Evolutionary conservation across 2,113 vertebrate genomes (phyloP), one percentile per base, ranked within the genome.

Genomic region (Neomonachus schauinslandi): DNA sequence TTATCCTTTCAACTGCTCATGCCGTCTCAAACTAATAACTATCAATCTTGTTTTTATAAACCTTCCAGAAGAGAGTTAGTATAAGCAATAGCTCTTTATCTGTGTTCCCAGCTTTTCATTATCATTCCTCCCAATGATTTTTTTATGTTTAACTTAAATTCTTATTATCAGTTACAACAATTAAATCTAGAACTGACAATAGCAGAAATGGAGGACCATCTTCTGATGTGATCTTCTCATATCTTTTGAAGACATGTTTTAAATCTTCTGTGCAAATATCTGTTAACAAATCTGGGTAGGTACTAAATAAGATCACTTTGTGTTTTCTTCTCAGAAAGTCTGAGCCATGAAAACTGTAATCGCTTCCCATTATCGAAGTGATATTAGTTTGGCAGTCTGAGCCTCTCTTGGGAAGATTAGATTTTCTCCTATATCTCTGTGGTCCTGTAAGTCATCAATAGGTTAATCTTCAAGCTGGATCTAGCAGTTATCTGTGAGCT

Each of bases 391-490:
- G 57, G 2, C 93, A 81, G 69, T 94, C 82, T 93, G 49, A 96
- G 71, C 61, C 67, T 96, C 59, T 97, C 91, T 98, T 36, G 67
- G 93, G 65, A 98, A 91, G 63, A 97, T 98, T 94, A 98, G 61
- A 67, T 86, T 51, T 46, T 86, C 65, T 81, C 92, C 94, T 31
- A 9, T 21, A 26, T 81, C 88, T 97, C 93, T 53, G 36, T 74
- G 69, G 49, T 96, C 0, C 1, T 91, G 69, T 95, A 95, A 97
- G 81, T 96, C 63, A 79, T 95, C 88, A 97, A 97, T 89, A 91
- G 42, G 8, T 97, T 98, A 97, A 93, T 98, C 95, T 98, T 84
- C 91, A 55, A 94, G 71, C 86, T 92, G 69, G 15, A 77, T 98
- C 53, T 97, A 91, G 85, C 39, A 95, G 95, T 96, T 97, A 96